Evolutionary conservation across 92 coral and sea anemone genomes (phyloP), one percentile per base, ranked within the genome.

Genomic region (Hydrozoanthus gracilis): DNA sequence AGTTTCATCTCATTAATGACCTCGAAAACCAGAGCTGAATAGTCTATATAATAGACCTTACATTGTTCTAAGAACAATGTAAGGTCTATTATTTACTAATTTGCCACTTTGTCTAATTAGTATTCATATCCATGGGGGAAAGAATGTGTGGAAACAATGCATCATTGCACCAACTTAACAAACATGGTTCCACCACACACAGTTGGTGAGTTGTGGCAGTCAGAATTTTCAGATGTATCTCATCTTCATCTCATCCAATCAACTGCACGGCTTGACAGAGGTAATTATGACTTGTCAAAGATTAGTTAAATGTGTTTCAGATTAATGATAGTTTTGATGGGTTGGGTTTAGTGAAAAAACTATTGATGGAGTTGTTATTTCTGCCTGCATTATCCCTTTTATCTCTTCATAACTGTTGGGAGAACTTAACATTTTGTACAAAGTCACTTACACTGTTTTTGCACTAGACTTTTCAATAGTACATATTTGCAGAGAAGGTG

Each of bases 121-220:
- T 95, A 88, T 86, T 73, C 88, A 17, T 95, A 93, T 71, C 97
- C 98, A 14, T 95, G 98, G 98, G 97, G 98, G 39, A 87, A 90
- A 45, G 96, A 90, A 82, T 71, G 82, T 62, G 73, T 94, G 61
- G 98, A 94, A 50, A 56, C 91, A 35, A 83, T 94, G n/a, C 76
- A 67, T 50, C 88, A 64, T 44, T 82, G 76, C 46, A 73, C 90
- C 20, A 80, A 90, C 70, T 20, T 71, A 51, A 64, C 65, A 47
- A 73, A 76, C 10, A 44, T 45, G 27, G 56, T 68, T 72, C 14
- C 70, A 44, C 11, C 9, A 27, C 80, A 82, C 44, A 82, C 66
- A 12, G 10, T 5, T 44, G 82, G 4, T 67, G 83, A 54, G 17
- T 69, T 2, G 39, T 27, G 35, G 12, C 20, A 48, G 44, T 44